Evolutionary conservation across 2,113 vertebrate species (phyloP).

Genomic region (Pelusios castaneus): DNA sequence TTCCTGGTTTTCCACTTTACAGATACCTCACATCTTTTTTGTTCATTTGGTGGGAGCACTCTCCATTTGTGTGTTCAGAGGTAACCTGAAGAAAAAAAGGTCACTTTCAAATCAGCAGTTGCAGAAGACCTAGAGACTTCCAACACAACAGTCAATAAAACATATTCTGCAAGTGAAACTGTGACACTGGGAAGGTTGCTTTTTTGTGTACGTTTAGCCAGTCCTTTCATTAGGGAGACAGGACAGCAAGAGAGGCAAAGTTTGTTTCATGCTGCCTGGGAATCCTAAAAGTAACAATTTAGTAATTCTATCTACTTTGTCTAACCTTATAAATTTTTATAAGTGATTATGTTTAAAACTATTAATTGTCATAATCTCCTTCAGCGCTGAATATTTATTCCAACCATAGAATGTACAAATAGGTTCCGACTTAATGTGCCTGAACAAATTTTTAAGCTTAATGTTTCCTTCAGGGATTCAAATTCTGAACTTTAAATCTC

Average conservation of each 20-base stretch:
- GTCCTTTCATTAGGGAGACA: not conserved
- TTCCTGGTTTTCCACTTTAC: not conserved
- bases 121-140: not conserved
- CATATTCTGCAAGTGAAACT: conserved; percentile 24
- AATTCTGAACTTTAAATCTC: conserved; percentile 60
- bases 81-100: not conserved
- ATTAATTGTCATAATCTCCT: conserved; percentile 58
- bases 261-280: not conserved
- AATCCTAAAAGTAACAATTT: conserved; percentile 41
- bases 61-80: not conserved
- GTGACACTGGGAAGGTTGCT: not conserved
- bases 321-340: conserved; percentile 42
- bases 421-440: conserved; percentile 57
- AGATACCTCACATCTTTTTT: not conserved
- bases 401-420: conserved; percentile 59
- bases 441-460: conserved; percentile 60
- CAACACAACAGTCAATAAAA: conserved; percentile 21
- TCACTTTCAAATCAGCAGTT: not conserved
- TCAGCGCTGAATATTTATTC: conserved; percentile 56
- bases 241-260: not conserved
- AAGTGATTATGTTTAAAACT: conserved; percentile 25
- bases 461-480: conserved; percentile 62
- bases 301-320: not conserved
- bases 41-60: not conserved
- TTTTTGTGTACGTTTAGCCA: not conserved